phyloP scores from a whole-genome alignment of 2,113 vertebrate species.

The Ovibos moschatus region DNA sequence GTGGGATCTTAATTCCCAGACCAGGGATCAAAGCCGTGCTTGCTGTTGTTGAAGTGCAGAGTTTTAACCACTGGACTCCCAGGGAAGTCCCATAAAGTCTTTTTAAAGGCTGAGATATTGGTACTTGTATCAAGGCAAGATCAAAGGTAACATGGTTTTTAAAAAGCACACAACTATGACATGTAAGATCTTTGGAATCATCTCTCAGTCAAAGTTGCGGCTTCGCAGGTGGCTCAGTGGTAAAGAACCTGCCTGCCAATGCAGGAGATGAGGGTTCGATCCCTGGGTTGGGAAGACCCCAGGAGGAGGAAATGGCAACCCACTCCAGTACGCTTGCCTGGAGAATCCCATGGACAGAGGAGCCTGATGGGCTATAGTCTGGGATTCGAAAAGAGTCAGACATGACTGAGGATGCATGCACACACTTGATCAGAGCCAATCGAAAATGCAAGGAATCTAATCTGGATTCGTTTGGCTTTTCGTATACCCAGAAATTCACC shows the following conservation, averaged over 20 bases:
- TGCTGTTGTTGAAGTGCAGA: not conserved
- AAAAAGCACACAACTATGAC: not conserved
- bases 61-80: not conserved
- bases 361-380: not conserved
- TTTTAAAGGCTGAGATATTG: not conserved
- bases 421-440: not conserved
- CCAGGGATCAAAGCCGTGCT: not conserved
- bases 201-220: not conserved
- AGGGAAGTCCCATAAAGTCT: not conserved
- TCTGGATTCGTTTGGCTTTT: not conserved
- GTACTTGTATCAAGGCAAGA: not conserved
- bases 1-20: not conserved
- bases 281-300: not conserved
- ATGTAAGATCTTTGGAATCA: not conserved
- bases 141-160: not conserved
- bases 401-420: not conserved
- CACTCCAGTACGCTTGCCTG: not conserved
- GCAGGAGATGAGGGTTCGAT: not conserved
- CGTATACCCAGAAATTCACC: not conserved
- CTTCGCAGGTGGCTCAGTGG: not conserved
- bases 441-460: not conserved
- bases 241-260: not conserved
- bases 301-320: not conserved
- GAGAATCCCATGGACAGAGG: not conserved
- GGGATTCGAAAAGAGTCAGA: not conserved